Base-by-base conservation (phyloP, 2,797 vertebrate genomes). In the Scarus forsteni region DNA sequence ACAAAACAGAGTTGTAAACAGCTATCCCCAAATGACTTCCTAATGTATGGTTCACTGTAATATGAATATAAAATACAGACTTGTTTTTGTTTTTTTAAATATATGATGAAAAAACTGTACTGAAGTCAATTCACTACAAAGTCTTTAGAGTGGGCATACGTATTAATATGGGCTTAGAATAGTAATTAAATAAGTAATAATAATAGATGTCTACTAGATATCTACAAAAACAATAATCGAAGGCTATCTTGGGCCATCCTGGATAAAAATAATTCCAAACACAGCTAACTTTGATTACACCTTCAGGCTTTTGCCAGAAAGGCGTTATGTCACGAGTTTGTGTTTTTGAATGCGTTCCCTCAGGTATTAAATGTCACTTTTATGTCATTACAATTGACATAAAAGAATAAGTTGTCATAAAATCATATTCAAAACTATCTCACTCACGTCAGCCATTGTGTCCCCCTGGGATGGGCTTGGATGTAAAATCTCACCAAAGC, bases 1-100 rank as follows among this genome's bases (percentile, higher is more conserved):
- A 80, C 57, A 80, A 77, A 71, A 75, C 74, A 35, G 54, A 36
- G 36, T 43, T 55, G 49, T 74, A 75, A 89, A 84, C 73, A 83
- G 49, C 52, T 69, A 56, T 66, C 85, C 81, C 64, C 79, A 43
- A 59, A 74, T 42, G 73, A 56, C 11, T 3, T 11, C 5, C 49
- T 38, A n/a, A 49, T 58, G 62, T 46, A 16, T 43, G 69, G 71
- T n/a, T 50, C 59, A 67, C 48, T 34, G 18, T 50, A 61, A 70
- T 50, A 0, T 10, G 4, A 27, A 27, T 27, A 27, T 27, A 27
- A 27, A 27, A 27, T 27, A 27, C 27, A 27, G 27, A 27, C 27
- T 27, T 27, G 4, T 4, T 27, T 27, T 27, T 27, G 4, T 27
- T 27, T n/a, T n/a, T n/a, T n/a, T n/a, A n/a, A n/a, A n/a, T n/a